Base-by-base conservation (phyloP, 1,140 invertebrate genomes). In the Drosophila sturtevanti region DNA sequence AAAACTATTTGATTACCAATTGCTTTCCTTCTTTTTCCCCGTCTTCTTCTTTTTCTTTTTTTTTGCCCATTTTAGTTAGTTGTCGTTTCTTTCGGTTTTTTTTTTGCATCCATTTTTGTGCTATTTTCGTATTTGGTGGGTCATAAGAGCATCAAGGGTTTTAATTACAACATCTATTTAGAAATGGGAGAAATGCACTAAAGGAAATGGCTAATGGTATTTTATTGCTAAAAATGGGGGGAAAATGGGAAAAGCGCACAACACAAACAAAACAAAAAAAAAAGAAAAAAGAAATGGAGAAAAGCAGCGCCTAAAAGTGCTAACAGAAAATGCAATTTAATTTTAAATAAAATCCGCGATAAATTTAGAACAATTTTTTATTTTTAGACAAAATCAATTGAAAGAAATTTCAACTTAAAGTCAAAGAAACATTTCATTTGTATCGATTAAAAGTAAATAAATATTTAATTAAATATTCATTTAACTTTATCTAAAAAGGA, bases 1-100 rank as follows among this genome's bases (percentile, higher is more conserved):
- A 67, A 67, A 75, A 76, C 80, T 85, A 86, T 85, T 85, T 87
- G 82, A 86, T 85, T 85, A 81, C 81, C 81, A 81, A 86, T 81
- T 87, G 78, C 79, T 78, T 58, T 48, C 41, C 18, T 21, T 48
- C 16, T 21, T 48, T 21, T 16, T n/a, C n/a, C n/a, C n/a, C n/a
- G n/a, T n/a, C 54, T 1, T 16, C 7, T 34, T 18, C 54, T 7
- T 34, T 55, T 48, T 48, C 1, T 14, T 48, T 48, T 37, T n/a
- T 0, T 6, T 31, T 31, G 27, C 6, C 27, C 3, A 6, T 31
- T 31, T 34, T 55, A 31, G 21, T 22, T 54, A 24, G 21, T 54
- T 24, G 65, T 4, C 16, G 66, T 62, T 22, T 27, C 7, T 18
- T 44, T 6, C 11, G 58, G 37, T 38, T 73, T 37, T 63, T 51